A percentile compares a stretch with the other conserved stretches of the same genome.
Evolutionary conservation across 1,140 invertebrate genomes (phyloP).

Genomic region (Caerostris extrusa): DNA sequence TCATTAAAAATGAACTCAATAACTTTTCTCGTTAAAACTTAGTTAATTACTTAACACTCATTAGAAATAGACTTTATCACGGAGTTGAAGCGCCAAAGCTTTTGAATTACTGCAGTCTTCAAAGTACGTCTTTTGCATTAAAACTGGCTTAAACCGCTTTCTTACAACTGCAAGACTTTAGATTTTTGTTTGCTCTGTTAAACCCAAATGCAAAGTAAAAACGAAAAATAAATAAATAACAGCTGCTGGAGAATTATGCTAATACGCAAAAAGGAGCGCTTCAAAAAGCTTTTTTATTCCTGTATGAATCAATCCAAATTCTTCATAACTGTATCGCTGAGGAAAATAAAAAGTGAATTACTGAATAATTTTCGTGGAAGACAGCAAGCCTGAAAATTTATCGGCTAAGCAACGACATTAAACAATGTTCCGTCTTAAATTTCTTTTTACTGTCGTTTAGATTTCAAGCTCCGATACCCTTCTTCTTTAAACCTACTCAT

Average conservation of each 20-base stretch:
- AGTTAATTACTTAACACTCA: constrained; percentile 74
- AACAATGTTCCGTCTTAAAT: constrained; percentile 73
- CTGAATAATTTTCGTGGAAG: constrained; percentile 3
- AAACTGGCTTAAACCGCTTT: not conserved
- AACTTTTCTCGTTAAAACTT: constrained; percentile 74
- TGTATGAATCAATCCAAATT: constrained; percentile 69
- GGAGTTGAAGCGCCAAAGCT: not conserved
- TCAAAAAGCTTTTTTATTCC: constrained; percentile 34
- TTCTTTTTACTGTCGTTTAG: constrained; percentile 74
- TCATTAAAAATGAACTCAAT: constrained; percentile 72
- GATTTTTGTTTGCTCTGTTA: not conserved
- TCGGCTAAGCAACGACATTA: constrained; percentile 61
- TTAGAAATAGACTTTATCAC: constrained; percentile 68
- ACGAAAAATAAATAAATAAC: not conserved
- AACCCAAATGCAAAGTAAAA: not conserved
- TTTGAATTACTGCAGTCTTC: not conserved
- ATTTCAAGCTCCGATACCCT: constrained; percentile 69
- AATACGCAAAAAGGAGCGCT: constrained; percentile 48
- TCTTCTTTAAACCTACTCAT: constrained; percentile 46
- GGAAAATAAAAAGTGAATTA: constrained; percentile 71
- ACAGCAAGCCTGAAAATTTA: constrained; percentile 55
- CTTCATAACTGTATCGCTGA: constrained; percentile 67
- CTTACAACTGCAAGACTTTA: not conserved
- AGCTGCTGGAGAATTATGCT: constrained; percentile 60
- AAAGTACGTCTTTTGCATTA: constrained; percentile 24